Base-by-base conservation (phyloP, 2,113 vertebrate genomes). In the Erythrocebus patas region DNA sequence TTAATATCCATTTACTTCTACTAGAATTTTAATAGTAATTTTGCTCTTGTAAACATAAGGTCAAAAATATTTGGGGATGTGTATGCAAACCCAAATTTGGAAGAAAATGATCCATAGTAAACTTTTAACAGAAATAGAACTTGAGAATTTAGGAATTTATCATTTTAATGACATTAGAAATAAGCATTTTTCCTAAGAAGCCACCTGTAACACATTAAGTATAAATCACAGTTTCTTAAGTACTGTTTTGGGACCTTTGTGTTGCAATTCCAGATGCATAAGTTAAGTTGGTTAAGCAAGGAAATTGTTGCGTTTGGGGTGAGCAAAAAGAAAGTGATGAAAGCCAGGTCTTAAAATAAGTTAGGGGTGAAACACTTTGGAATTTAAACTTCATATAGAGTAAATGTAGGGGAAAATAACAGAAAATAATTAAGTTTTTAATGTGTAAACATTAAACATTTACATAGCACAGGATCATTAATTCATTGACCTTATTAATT, bases 161-260 rank as follows among this genome's bases (percentile, higher is more conserved):
- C 96, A 95, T 97, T 97, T 94, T 96, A 97, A 97, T 95, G 92
- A 96, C 73, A 94, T 73, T 81, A 97, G 82, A 93, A 97, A 96
- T 96, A 80, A 96, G 95, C 91, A 92, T 96, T 97, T 98, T 93
- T 98, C 90, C 78, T 96, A 91, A 97, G 35, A 97, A 93, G 66
- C 96, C 97, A 98, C 94, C 8, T 11, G 97, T 96, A 97, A 97
- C 97, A 95, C 97, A 96, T 95, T 98, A 97, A 98, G 87, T 97
- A 94, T 93, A 98, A 98, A 97, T 96, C 96, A 96, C 81, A 16
- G 5, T 89, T 89, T 88, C 90, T 96, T 89, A 97, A 86, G 89
- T 84, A 87, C 72, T 95, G 90, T 91, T 97, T 93, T 90, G 94
- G 84, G 91, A 97, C 96, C 85, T 97, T 96, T 97, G 92, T 98